phyloP scores from a whole-genome alignment of 2,797 vertebrate species.

The Hippocampus kuda region DNA sequence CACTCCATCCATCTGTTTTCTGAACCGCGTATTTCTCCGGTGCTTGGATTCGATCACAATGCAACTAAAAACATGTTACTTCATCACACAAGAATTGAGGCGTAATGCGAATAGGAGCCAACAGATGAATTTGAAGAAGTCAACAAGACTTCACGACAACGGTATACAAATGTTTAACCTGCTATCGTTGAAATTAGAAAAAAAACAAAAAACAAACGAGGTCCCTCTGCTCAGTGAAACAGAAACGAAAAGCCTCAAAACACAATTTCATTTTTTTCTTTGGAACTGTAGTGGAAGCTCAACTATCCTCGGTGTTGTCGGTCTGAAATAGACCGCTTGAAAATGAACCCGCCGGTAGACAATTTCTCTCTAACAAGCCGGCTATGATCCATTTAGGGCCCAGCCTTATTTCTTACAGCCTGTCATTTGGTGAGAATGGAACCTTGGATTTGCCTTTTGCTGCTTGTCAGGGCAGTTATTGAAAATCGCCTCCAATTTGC shows the following conservation, averaged over 20 bases:
- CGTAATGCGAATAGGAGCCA: no score
- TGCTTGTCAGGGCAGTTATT: conserved; percentile 46
- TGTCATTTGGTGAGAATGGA: conserved; percentile 35
- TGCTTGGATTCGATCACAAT: no score
- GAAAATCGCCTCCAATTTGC: conserved; percentile 65
- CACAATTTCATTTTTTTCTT: background rate
- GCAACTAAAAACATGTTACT: no score
- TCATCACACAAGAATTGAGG: no score
- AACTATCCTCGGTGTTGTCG: background rate
- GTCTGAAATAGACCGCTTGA: background rate
- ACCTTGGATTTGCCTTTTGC: conserved; percentile 39
- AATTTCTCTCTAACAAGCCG: conserved; percentile 6
- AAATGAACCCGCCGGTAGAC: background rate
- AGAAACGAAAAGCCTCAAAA: background rate
- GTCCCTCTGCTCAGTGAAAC: background rate
- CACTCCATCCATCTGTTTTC: no score
- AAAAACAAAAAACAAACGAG: background rate
- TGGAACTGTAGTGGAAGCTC: background rate
- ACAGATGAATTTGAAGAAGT: no score
- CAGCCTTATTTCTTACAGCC: conserved; percentile 34
- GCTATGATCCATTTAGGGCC: conserved; percentile 41
- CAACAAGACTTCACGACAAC: background rate
- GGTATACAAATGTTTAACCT: background rate
- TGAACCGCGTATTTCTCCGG: no score
- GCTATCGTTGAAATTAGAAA: background rate